Evolutionary conservation across 2,888 invertebrate species (phyloP).

Genomic region (Apomyelois bistriatella): DNA sequence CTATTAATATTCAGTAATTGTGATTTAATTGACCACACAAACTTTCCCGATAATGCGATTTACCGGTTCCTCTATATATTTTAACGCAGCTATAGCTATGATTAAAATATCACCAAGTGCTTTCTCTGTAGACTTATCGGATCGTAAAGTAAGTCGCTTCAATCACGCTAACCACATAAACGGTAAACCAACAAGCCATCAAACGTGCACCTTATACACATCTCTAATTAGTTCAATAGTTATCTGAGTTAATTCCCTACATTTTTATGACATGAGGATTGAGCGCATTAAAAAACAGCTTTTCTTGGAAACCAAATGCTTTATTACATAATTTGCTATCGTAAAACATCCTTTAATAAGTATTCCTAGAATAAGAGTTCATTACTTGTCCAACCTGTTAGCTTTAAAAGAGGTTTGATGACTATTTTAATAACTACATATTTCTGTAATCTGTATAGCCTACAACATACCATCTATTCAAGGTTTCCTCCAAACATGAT

Average conservation of each 20-base stretch:
- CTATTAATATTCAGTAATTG: no score
- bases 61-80: not conserved
- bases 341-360: not conserved
- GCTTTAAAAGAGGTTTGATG: not conserved
- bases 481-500: no score
- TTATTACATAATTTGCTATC: constrained; percentile 15
- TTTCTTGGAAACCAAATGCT: constrained; percentile 12
- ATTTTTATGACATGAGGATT: constrained; percentile 15
- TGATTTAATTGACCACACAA: no score
- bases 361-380: constrained; percentile 13
- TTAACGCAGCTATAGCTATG: not conserved
- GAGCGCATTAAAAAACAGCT: constrained; percentile 5
- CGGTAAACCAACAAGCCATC: not conserved
- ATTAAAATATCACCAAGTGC: not conserved
- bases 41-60: no score
- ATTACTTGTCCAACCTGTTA: constrained; percentile 4
- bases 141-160: constrained; percentile 4
- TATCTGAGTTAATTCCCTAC: not conserved
- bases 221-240: constrained; percentile 7
- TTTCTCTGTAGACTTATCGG: constrained; percentile 2
- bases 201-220: not conserved
- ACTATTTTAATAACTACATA: not conserved
- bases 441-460: not conserved
- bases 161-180: constrained; percentile 2
- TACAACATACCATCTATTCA: no score